Base-by-base conservation (phyloP, 2,888 invertebrate genomes). In the Epinotia demarniana region DNA sequence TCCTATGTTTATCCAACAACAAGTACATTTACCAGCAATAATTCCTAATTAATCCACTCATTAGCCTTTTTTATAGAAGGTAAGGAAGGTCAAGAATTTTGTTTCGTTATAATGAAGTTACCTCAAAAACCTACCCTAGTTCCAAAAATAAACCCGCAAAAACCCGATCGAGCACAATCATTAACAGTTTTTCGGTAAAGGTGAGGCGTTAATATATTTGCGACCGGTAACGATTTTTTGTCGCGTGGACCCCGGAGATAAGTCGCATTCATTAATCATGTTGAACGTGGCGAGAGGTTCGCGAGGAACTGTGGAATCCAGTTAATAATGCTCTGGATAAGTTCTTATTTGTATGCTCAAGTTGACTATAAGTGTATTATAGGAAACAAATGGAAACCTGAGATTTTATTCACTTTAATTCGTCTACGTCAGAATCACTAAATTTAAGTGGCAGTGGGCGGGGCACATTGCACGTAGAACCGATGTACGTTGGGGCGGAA, bases 201-300 rank as follows among this genome's bases (percentile, higher is more conserved):
- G 74, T 71, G 66, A n/a, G 74, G 67, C 77, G 73, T 80, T 86
- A 84, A 83, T 82, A 82, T 81, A 82, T 86, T 85, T 82, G 82
- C 78, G 75, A 72, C 75, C 72, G 72, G 76, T 83, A 82, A 84
- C 86, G 82, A 82, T 85, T 87, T 87, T 83, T 80, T 79, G 78
- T 75, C 79, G 77, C 68, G 63, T 78, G 79, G 78, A 72, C 78
- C 78, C 75, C 77, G 63, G 75, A 81, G 83, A 84, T 83, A 83
- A 79, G 79, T 83, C 63, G 69, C 53, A 71, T 81, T 80, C 83
- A 85, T 84, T 84, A 84, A 83, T 80, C 80, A 75, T 72, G 60
- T 73, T 55, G 66, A 66, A 19, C 67, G 71, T 57, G 64, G 64
- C 33, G 71, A 70, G 57, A 43, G 43, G 57, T 74, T 62, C 57